Base-by-base conservation (phyloP, 2,113 vertebrate species). In the Seriola aureovittata region DNA sequence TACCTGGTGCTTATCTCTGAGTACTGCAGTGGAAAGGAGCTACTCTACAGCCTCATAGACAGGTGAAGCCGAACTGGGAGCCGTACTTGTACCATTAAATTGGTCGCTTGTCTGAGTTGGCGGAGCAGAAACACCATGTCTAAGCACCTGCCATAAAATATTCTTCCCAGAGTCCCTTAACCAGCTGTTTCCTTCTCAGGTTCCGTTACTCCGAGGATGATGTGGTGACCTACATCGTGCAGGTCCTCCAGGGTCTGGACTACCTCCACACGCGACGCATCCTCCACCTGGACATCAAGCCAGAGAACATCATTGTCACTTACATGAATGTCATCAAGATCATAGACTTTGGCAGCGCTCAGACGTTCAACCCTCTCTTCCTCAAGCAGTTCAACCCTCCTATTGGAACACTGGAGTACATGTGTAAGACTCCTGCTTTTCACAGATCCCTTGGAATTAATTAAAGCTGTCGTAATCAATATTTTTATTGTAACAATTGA, bases 191-290 rank as follows among this genome's bases (percentile, higher is more conserved):
- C 52, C 29, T 46, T 50, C 57, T 69, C 88, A 99, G 98, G 92
- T 99, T 99, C 93, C 97, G 97, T 64, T 99, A 99, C 90, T 99
- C 98, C 0, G 98, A 99, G 86, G 98, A 99, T 0, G 98, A 99
- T 0, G 97, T 99, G 90, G 98, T 97, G 76, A 96, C 91, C 71
- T 99, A 99, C 0, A 59, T 99, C 11, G 92, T 96, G 40, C 98
- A 99, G 95, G 94, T 98, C 66, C 95, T 99, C 2, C 97, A 99
- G 89, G 98, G 97, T 50, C 94, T 99, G 3, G 98, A 99, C 69
- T 99, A 99, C 85, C 96, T 99, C 52, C 98, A 99, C 0, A 82
- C 95, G 62, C 95, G 91, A 46, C 97, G 95, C 16, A 97, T 99
- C 8, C 95, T 99, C 46, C 98, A 99, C 89, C 94, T 99, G 1